Base-by-base conservation (phyloP, 2,888 invertebrate species). In the Agonopterix subpropinquella region DNA sequence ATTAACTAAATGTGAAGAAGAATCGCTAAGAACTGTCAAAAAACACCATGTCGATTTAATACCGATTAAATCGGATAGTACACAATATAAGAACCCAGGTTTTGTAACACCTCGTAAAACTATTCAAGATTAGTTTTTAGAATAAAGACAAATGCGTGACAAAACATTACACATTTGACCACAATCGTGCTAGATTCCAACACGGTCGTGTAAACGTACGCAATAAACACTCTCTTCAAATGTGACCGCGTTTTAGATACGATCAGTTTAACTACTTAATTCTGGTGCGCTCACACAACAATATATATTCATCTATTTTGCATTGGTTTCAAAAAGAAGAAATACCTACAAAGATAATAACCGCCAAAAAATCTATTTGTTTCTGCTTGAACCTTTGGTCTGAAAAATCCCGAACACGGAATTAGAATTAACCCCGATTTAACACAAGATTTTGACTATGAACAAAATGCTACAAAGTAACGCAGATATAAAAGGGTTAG, bases 151-250 rank as follows among this genome's bases (percentile, higher is more conserved):
- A 28, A 39, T n/a, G 10, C 39, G 39, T 39, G 39, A 39, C 39
- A 10, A 39, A 62, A 64, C 55, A 55, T 56, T 60, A 65, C 56
- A 59, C 54, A 59, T 62, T 57, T 51, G 58, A 66, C 70, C 70
- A 59, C 69, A 68, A 71, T 55, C 51, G 53, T 36, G 58, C 65
- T 67, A 77, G 11, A 39, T 79, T 72, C 74, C 74, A 54, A 61
- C 75, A 74, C 72, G 73, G 64, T 59, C 67, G 59, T 65, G 64
- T 39, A 66, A 61, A 70, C 65, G 61, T 61, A 59, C 54, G 67
- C 65, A 69, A 77, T 79, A 77, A 75, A 77, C 72, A 73, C 67
- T 67, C 28, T 28, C 62, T 57, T 65, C 68, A 64, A 68, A 70
- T 71, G 67, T 55, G 58, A 56, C 61, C 59, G 58, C 58, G 56